phyloP scores from a whole-genome alignment of 92 coral and sea anemone genomes.

The Isaurus tuberculatus region DNA sequence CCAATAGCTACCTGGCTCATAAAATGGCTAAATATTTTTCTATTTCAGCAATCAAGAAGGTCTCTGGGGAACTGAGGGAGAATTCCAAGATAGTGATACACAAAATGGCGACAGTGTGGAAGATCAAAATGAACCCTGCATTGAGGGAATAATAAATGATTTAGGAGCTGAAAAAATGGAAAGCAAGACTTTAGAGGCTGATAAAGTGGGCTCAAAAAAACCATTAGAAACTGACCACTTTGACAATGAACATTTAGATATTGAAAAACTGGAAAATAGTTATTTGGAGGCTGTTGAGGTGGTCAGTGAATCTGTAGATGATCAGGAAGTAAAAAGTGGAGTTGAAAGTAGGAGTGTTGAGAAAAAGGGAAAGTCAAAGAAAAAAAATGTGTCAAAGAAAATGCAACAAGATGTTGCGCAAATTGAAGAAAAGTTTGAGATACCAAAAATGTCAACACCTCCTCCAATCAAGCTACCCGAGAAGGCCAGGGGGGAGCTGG shows the following conservation, averaged over 20 bases:
- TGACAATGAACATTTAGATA: too few species aligned
- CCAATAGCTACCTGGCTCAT: too few species aligned
- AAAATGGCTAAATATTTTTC: not conserved
- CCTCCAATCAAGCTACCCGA: slow-evolving; percentile 68
- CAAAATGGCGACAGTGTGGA: not conserved
- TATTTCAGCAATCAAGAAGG: slow-evolving; percentile 7
- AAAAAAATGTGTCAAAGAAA: slow-evolving; percentile 59
- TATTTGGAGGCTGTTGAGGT: too few species aligned
- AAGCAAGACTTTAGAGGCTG: slow-evolving; percentile 8
- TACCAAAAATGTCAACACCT: slow-evolving; percentile 68
- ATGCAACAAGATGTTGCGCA: slow-evolving; percentile 59
- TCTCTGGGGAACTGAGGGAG: not conserved
- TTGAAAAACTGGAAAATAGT: too few species aligned
- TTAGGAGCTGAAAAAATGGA: slow-evolving; percentile 5
- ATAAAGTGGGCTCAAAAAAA: not conserved
- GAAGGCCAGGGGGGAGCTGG: slow-evolving; percentile 46
- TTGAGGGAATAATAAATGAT: not conserved
- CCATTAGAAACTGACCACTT: not conserved
- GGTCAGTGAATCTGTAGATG: too few species aligned
- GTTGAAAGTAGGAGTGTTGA: not conserved
- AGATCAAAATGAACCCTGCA: slow-evolving; percentile 20
- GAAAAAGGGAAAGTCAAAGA: slow-evolving; percentile 41
- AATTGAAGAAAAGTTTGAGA: slow-evolving; percentile 70
- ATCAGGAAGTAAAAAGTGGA: not conserved
- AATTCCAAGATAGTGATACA: not conserved